A percentile compares a stretch with the other conserved stretches of the same genome.
phyloP scores from a whole-genome alignment of 2,113 vertebrate species.

The Gavia stellata region DNA sequence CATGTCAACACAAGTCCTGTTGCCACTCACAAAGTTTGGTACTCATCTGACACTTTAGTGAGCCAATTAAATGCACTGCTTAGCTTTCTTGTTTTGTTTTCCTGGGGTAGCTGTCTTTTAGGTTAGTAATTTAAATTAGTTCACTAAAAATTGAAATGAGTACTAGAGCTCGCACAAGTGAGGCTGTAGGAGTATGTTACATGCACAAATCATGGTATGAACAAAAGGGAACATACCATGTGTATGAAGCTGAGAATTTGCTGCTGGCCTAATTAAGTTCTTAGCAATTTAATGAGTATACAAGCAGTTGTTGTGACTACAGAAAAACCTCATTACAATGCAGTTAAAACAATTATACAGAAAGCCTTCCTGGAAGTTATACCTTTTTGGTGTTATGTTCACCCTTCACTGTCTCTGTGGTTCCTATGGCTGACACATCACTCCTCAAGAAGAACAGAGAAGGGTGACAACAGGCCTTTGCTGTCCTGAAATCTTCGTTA shows the following conservation, averaged over 20 bases:
- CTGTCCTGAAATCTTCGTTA: not conserved
- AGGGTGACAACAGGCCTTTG: not conserved
- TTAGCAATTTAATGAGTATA: not conserved
- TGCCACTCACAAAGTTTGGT: not conserved
- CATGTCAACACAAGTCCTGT: not conserved
- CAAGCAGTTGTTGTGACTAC: not conserved
- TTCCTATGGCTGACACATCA: not conserved
- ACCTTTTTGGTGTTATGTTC: rapidly evolving
- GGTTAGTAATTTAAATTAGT: not conserved
- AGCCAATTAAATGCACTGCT: not conserved
- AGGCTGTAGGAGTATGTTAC: not conserved
- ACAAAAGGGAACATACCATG: not conserved
- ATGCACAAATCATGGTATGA: not conserved
- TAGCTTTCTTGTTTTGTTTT: not conserved
- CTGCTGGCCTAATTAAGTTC: not conserved
- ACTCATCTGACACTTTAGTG: not conserved
- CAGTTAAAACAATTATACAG: not conserved
- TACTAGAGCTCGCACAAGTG: not conserved
- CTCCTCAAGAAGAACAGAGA: not conserved
- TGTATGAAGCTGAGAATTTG: not conserved
- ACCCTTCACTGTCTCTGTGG: not conserved
- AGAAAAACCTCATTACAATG: not conserved
- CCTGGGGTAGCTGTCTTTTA: not conserved
- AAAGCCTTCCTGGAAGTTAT: not conserved
- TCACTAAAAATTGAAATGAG: not conserved